These are phyloP conservation scores for Cynopterus sphinx DNA, from an alignment of 2,797 vertebrate species.

Conservation along the genomic window DNA sequence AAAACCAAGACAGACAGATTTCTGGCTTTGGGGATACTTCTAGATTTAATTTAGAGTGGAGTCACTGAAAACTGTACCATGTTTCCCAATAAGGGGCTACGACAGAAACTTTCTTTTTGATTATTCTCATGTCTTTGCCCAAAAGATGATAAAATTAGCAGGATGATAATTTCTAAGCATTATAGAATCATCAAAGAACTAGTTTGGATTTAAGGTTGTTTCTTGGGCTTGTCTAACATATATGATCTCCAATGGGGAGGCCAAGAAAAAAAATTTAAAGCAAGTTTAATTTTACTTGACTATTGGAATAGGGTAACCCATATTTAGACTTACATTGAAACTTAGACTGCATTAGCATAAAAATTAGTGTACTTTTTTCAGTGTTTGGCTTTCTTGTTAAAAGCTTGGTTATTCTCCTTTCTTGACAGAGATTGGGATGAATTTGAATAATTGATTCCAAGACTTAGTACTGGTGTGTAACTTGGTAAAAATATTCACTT, in stretches of 20 bases:
- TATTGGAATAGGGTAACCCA: not conserved
- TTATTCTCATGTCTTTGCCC: not conserved
- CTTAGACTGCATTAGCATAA: not conserved
- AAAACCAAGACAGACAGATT: slow-evolving; percentile 21
- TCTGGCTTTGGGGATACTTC: not conserved
- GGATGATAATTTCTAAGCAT: not conserved
- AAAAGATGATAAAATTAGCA: slow-evolving; percentile 10
- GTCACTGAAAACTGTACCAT: not conserved
- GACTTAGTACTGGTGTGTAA: not conserved
- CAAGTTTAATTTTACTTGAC: not conserved
- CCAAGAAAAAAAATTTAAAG: not conserved
- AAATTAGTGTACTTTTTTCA: not conserved
- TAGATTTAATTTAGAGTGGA: not conserved
- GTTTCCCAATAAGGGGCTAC: not conserved
- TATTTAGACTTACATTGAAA: not conserved
- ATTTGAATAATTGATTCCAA: slow-evolving; percentile 10
- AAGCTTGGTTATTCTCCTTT: not conserved
- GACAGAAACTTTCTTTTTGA: slow-evolving; percentile 15
- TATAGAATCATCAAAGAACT: not conserved
- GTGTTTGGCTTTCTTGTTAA: not conserved
- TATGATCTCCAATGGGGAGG: not conserved
- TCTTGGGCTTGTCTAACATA: not conserved
- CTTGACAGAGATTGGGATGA: not conserved
- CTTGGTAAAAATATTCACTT: slow-evolving; percentile 26
- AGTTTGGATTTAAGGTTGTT: slow-evolving; percentile 7